Conservation (phyloP, 2,797 vertebrate species). For the Lepilemur septentrionalis region DNA sequence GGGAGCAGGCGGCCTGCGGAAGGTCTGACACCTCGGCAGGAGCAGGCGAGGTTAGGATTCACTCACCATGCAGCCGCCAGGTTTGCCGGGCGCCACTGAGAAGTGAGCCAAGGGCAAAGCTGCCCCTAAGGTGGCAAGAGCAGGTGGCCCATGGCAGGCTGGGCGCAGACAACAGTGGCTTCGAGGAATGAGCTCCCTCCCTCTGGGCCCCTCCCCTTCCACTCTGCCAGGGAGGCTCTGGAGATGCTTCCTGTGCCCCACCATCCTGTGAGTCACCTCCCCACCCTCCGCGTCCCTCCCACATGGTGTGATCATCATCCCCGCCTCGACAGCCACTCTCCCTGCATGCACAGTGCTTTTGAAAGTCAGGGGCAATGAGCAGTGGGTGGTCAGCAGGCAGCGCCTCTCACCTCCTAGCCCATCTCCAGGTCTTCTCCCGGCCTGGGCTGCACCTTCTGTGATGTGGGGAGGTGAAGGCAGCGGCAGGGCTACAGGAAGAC, state of each 20-base stretch:
- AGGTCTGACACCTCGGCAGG: not conserved
- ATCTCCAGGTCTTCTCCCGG: not conserved
- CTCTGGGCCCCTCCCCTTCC: not conserved
- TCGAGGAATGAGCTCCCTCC: not conserved
- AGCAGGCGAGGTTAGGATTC: accelerated
- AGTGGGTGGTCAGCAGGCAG: not conserved
- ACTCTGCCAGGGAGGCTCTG: not conserved
- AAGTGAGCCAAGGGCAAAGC: not conserved
- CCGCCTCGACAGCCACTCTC: not conserved
- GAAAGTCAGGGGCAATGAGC: not conserved
- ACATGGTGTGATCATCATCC: not conserved
- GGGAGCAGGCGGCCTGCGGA: not conserved
- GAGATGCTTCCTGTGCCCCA: not conserved
- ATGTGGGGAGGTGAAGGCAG: not conserved
- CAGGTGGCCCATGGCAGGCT: not conserved
- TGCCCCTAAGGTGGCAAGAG: not conserved
- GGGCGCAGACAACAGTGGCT: not conserved
- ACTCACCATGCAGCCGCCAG: not conserved
- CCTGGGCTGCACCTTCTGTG: not conserved
- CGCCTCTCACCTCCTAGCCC: not conserved
- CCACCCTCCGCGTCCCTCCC: not conserved
- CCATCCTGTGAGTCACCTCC: slow-evolving; percentile 60
- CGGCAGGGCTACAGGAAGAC: not conserved
- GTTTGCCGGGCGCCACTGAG: not conserved
- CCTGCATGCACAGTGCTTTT: not conserved